Evolutionary conservation across 2,797 vertebrate genomes (phyloP).

Genomic region (Hephaestus fuliginosus): DNA sequence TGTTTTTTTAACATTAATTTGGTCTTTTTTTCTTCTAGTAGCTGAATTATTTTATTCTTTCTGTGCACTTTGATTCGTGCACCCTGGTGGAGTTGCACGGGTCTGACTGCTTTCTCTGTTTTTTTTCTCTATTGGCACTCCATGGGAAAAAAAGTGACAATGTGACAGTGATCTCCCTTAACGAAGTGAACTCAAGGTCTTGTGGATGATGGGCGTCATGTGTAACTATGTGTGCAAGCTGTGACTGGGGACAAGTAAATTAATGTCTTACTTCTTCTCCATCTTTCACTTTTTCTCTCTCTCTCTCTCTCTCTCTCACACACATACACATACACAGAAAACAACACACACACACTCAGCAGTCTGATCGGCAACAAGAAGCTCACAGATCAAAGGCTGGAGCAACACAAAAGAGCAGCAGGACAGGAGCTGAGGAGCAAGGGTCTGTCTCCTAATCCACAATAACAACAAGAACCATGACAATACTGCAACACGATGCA

Average conservation of each 20-base stretch:
- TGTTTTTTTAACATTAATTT: conserved; percentile 4
- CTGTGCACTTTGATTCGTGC: conserved; percentile 22
- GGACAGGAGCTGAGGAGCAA: conserved; percentile 62
- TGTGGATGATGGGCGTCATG: conserved; percentile 37
- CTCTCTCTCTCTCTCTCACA: not conserved
- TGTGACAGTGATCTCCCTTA: conserved; percentile 51
- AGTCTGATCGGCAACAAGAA: conserved; percentile 60
- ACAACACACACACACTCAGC: conserved; percentile 23
- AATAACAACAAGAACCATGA: conserved; percentile 54
- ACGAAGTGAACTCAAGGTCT: conserved; percentile 47
- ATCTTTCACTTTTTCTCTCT: conserved; percentile 12
- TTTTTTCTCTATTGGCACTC: conserved; percentile 10
- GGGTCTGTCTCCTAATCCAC: conserved; percentile 60
- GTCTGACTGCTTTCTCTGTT: not conserved
- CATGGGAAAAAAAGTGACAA: conserved; percentile 26
- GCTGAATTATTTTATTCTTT: conserved; percentile 26
- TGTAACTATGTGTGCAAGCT: conserved; percentile 50
- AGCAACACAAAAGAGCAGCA: conserved; percentile 71
- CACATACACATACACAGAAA: conserved; percentile 13
- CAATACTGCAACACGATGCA: conserved; percentile 47
- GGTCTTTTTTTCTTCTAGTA: conserved; percentile 8
- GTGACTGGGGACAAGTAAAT: conserved; percentile 44
- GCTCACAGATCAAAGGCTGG: conserved; percentile 70
- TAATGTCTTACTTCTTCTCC: conserved; percentile 38
- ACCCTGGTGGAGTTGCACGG: not conserved